Conservation (phyloP, 2,888 invertebrate genomes). For the Acronicta aceris region DNA sequence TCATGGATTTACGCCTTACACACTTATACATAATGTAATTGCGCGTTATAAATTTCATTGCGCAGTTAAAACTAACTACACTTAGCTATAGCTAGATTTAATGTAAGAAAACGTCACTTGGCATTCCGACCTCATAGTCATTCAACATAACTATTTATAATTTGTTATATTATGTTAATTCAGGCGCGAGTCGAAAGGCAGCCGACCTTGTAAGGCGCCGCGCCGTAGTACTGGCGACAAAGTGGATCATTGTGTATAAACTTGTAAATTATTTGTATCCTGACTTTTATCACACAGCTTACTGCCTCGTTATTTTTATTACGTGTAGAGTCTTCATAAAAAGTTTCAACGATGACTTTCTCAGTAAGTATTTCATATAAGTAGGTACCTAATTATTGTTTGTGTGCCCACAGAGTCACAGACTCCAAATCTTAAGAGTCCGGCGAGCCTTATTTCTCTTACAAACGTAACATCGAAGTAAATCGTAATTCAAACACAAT, state of each 20-base stretch:
- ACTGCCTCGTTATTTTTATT: constrained; percentile 15
- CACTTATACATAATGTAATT: constrained; percentile 1
- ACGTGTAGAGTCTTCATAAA: not conserved
- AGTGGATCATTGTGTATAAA: constrained; percentile 58
- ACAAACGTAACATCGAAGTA: no score
- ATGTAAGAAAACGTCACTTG: constrained; percentile 52
- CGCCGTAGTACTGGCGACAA: constrained; percentile 62
- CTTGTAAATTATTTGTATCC: constrained; percentile 47
- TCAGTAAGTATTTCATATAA: not conserved
- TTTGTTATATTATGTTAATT: constrained; percentile 82
- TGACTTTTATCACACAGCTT: constrained; percentile 25
- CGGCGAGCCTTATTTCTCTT: no score
- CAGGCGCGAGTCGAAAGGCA: constrained; percentile 78
- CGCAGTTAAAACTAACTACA: constrained; percentile 36
- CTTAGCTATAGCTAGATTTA: constrained; percentile 25
- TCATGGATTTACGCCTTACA: no score
- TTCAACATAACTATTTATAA: constrained; percentile 65
- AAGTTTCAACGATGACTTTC: not conserved
- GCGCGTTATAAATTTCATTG: constrained; percentile 30
- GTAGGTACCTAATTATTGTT: no score
- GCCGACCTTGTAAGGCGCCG: constrained; percentile 81
- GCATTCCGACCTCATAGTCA: constrained; percentile 61
- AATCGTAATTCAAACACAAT: no score
- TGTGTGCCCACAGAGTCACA: not conserved
- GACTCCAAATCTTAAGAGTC: no score